Evolutionary conservation across 2,797 vertebrate genomes (phyloP), one percentile per base, ranked within the genome.

Genomic region (Catostomus latipinnis): DNA sequence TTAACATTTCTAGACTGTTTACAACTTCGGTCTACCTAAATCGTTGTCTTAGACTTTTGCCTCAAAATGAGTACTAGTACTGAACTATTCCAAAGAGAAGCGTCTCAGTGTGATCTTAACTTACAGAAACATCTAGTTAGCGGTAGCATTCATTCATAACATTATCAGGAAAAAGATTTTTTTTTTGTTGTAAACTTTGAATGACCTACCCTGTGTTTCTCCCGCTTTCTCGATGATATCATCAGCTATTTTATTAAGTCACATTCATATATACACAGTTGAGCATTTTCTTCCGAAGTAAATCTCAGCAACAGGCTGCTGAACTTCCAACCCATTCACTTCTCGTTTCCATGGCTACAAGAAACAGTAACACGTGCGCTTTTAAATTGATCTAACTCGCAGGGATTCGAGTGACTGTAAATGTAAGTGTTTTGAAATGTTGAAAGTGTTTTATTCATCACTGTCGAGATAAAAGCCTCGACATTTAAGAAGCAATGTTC

Each of bases 341-440:
- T 56, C 13, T 14, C 16, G 88, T 87, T 89, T 74, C 86, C 71
- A 87, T 86, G 85, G 88, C 71, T 68, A 89, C 86, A 53, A 70
- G 72, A 79, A 81, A 85, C 86, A 84, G 60, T 60, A 81, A 56
- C 85, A 84, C 80, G 66, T 80, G 81, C 49, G 9, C 11, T 69
- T 60, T n/a, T n/a, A 57, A 22, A 50, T 34, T 0, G 6, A 5
- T 34, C 8, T 22, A 6, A 14, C 11, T 18, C 46, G 22, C 12
- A 7, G n/a, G 18, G 1, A 34, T 65, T 56, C 14, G 2, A 34
- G 3, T 5, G 3, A 22, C 2, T 63, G 12, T 8, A 63, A 10
- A 22, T 54, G 1, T 1, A 22, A 34, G 4, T 48, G 2, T 0
- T 14, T 54, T 4, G 0, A 22, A 34, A 7, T 48, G 2, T 0